Evolutionary conservation across 2,888 invertebrate genomes (phyloP).

Genomic region (Drosophila melanocephala): DNA sequence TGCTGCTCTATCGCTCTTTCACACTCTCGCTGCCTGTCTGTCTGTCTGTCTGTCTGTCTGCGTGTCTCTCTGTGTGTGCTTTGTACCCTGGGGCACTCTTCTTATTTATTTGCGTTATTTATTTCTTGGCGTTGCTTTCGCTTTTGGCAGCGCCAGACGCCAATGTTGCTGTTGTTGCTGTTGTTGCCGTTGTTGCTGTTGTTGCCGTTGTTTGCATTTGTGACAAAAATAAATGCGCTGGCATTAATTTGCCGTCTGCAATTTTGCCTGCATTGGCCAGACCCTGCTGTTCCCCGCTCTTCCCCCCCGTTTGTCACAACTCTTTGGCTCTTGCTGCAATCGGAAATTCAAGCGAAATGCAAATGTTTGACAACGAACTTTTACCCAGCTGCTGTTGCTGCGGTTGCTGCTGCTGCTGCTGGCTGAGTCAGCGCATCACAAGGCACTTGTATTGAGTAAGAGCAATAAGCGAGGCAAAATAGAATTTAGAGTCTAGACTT

Average conservation of each 20-base stretch:
- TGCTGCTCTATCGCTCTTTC: constrained; percentile 38
- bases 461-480: constrained; percentile 16
- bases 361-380: constrained; percentile 79
- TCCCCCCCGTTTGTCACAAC: no score
- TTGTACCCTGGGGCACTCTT: constrained; percentile 74
- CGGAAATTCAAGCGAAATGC: constrained; percentile 78
- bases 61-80: constrained; percentile 25
- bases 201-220: constrained; percentile 73
- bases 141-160: constrained; percentile 78
- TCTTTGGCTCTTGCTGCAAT: constrained; percentile 61
- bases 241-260: constrained; percentile 79
- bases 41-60: constrained; percentile 10
- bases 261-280: constrained; percentile 75
- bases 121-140: constrained; percentile 79
- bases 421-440: constrained; percentile 57
- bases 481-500: constrained; percentile 10
- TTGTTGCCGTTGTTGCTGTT: constrained; percentile 60
- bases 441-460: constrained; percentile 50
- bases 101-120: constrained; percentile 80
- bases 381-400: constrained; percentile 47
- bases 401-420: constrained; percentile 8
- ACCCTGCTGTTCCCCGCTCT: background rate
- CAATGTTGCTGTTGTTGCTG: constrained; percentile 51
- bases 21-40: constrained; percentile 46
- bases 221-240: constrained; percentile 79